Conservation (phyloP, 2,888 invertebrate species). For the Petrolisthes cinctipes region DNA sequence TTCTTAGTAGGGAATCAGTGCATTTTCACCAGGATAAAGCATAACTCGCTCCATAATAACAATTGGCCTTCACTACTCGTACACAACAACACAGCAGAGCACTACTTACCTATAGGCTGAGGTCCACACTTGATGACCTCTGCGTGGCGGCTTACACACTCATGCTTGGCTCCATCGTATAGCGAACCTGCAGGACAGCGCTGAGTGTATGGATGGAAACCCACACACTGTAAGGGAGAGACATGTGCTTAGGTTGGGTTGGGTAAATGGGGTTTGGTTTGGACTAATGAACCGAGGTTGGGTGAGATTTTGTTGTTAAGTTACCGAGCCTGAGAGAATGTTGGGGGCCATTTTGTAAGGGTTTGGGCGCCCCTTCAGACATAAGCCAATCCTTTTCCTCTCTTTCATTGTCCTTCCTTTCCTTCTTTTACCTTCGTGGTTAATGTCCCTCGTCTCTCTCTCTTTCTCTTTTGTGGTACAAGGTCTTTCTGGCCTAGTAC, state of each 20-base stretch:
- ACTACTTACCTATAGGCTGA: conserved; percentile 81
- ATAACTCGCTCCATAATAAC: background rate
- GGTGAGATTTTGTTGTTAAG: no score
- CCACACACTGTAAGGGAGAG: conserved; percentile 74
- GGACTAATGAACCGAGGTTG: background rate
- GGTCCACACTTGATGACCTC: conserved; percentile 91
- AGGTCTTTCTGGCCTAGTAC: no score
- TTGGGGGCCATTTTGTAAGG: background rate
- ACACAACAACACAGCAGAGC: background rate
- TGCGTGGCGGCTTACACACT: conserved; percentile 71
- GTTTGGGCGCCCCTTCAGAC: no score
- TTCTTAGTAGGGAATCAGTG: background rate
- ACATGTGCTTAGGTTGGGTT: background rate
- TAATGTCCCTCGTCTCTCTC: no score
- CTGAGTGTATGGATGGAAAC: conserved; percentile 47
- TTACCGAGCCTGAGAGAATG: background rate
- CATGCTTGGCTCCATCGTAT: conserved; percentile 60
- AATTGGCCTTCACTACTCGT: background rate
- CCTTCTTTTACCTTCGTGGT: no score
- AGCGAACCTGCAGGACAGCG: conserved; percentile 57
- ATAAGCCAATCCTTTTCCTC: no score
- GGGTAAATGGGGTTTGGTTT: background rate
- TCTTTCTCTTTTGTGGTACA: no score
- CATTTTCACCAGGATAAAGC: background rate
- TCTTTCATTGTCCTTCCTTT: no score